Evolutionary conservation across 2,888 invertebrate genomes (phyloP), one percentile per base, ranked within the genome.

Genomic region (Volucella bombylans): DNA sequence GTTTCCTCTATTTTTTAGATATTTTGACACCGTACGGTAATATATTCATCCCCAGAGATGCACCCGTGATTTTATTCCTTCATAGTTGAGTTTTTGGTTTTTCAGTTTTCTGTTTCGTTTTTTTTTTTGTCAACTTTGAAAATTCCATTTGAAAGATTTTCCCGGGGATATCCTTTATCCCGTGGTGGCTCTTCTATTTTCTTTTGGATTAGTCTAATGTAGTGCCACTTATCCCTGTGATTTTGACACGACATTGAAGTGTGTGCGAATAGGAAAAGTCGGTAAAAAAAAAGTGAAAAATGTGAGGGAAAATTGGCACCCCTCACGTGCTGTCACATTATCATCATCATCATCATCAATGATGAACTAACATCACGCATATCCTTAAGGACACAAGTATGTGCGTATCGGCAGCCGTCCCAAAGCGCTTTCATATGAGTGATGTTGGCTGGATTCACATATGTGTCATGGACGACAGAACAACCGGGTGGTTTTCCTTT

Each of bases 1-100:
- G 23, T 18, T 73, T 68, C 55, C 47, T 68, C 39, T 45, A 38
- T 68, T 68, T 54, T 72, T 47, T 72, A 62, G 67, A 68, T 73
- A 67, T 77, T 85, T 81, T 81, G 76, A 85, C 81, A 73, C 67
- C 47, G 50, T 67, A 64, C 57, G 57, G 85, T 81, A 77, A 85
- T 85, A 77, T 85, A 85, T 85, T 85, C 85, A 81, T 85, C 85
- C 85, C 85, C 49, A 49, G 85, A 71, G 81, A 85, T 77, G 81
- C 76, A 85, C 61, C 81, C 77, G 47, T 72, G 81, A 81, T 77
- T 85, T 73, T 67, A 71, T 76, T 85, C 72, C 67, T 67, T 67
- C 31, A 65, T 71, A 82, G 71, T 76, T 76, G 57, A 23, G 50
- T 39, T 57, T 55, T 38, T 43, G 18, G 38, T 62, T 47, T 8